Base-by-base conservation (phyloP, 2,888 invertebrate species). In the Rotaria magnacalcarata region DNA sequence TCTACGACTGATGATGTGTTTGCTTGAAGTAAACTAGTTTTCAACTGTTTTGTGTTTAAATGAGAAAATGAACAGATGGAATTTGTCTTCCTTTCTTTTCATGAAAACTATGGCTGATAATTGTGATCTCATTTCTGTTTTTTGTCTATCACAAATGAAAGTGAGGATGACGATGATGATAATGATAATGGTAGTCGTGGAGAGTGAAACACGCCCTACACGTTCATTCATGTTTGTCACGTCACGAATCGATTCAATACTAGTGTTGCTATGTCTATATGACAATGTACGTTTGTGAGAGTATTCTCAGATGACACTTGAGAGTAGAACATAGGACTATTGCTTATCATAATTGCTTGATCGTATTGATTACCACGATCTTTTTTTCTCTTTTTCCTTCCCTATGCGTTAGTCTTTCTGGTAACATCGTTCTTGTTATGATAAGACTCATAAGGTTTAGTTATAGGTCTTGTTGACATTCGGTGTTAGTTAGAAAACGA, bases 281-380 rank as follows among this genome's bases (percentile, higher is more conserved):
- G 67, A 67, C 67, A 67, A 34, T 67, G 67, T 67, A 34, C 67
- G 67, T 67, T 67, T 67, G 67, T 67, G 67, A 67, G 67, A 67
- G 67, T 67, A 67, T 67, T 67, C 67, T 67, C 67, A 67, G 67
- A 67, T 67, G 67, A 67, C 67, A 67, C 67, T 67, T 67, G 19
- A 67, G 54, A 54, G 54, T 21, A 54, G 19, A 54, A 54, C 54
- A 54, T 54, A 54, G 21, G 34, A 67, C 67, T 67, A 67, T 67
- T 67, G 67, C 67, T 67, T 67, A 67, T 67, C 67, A 67, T 67
- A 67, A 67, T 67, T 67, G 67, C 34, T 67, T 34, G 67, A 34
- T 16, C 67, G 27, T 67, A 67, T 67, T 67, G 67, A 67, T 67
- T 67, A 67, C 67, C 67, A 4, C 34, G 34, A 34, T 34, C 34